Evolutionary conservation across 2,113 vertebrate species (phyloP), one percentile per base, ranked within the genome.

Genomic region (Amia ocellicauda): DNA sequence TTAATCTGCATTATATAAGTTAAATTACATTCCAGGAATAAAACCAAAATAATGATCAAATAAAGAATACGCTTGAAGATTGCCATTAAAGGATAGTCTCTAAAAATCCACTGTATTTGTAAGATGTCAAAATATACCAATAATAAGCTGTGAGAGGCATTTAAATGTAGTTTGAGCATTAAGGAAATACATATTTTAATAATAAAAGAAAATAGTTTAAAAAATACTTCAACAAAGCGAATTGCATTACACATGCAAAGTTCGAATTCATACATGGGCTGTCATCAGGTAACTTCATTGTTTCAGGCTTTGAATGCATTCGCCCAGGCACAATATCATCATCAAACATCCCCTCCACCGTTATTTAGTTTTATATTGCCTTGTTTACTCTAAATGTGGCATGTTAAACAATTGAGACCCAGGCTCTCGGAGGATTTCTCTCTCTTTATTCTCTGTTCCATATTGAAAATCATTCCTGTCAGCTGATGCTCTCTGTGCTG

Each of bases 391-490:
- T 75, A 70, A 55, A 60, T 2, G 1, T 50, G 75, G 75, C 70
- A 55, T 56, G 58, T 61, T 58, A 78, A 80, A 70, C 22, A 43
- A 70, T 63, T 41, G 31, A 71, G 66, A 69, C 57, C 67, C 29
- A 58, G 27, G 56, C 17, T 74, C 81, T 78, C 78, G 67, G 23
- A 69, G 75, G 77, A 71, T 57, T 62, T 50, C 3, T 54, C 5
- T 62, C 58, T 72, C 67, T 85, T 78, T 78, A 62, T 73, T 75
- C 69, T 79, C 64, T 59, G 26, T 68, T 70, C 56, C 60, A 3
- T 66, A 65, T 45, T 79, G 82, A 79, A 79, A 84, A 79, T 62
- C 58, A 28, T 72, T 79, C 68, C 78, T 73, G 74, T 77, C 78
- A 73, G 81, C 78, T 78, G 58, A 54, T 64, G 72, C 62, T 72